Evolutionary conservation across 2,888 invertebrate species (phyloP).

Genomic region (Lacanobia wlatinum): DNA sequence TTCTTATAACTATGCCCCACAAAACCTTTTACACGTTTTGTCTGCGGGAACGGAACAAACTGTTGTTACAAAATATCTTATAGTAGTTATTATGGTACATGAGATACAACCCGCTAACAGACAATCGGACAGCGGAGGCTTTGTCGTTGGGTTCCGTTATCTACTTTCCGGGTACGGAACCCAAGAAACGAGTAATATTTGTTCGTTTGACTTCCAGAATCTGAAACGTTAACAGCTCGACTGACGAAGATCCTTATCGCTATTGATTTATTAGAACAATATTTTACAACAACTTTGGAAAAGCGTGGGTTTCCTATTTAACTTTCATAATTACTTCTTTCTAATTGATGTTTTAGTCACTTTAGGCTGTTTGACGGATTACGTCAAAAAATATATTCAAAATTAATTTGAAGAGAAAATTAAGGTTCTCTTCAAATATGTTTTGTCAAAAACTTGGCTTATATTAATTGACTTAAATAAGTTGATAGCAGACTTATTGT

Average conservation of each 20-base stretch:
- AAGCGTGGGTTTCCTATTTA: conserved; percentile 35
- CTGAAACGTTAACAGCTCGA: not conserved
- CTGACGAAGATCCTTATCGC: not conserved
- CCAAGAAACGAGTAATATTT: not conserved
- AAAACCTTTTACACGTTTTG: no score
- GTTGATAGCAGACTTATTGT: not conserved
- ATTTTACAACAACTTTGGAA: conserved; percentile 14
- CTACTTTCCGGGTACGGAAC: not conserved
- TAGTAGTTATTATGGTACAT: not conserved
- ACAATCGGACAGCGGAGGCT: not conserved
- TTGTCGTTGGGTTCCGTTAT: not conserved
- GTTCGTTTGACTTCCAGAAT: not conserved
- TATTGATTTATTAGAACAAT: conserved; percentile 15
- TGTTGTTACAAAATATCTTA: no score
- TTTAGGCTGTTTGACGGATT: conserved; percentile 5
- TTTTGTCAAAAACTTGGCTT: not conserved
- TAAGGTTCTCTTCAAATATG: no score
- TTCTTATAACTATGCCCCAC: no score
- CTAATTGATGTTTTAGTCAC: conserved; percentile 5
- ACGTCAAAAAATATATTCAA: not conserved
- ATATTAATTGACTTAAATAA: not conserved
- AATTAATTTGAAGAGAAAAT: not conserved
- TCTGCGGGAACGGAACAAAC: no score
- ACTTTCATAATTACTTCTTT: conserved; percentile 40
- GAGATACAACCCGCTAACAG: not conserved